phyloP scores from a whole-genome alignment of 2,113 vertebrate species.

The Melospiza melodia region DNA sequence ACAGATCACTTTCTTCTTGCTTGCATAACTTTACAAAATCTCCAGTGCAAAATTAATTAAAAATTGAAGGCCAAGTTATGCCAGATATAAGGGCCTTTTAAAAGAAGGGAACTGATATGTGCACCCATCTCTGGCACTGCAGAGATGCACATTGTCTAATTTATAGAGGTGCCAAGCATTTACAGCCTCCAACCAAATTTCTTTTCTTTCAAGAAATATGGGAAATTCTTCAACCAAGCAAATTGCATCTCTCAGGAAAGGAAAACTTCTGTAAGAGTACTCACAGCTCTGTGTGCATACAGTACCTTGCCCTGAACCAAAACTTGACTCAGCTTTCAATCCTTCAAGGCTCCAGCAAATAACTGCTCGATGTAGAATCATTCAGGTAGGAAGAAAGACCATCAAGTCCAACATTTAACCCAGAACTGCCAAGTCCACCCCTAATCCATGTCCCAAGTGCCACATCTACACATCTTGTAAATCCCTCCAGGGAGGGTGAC shows the following conservation, averaged over 20 bases:
- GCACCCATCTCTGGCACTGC: not conserved
- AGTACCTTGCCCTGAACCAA: not conserved
- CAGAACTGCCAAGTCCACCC: not conserved
- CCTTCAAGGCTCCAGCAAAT: not conserved
- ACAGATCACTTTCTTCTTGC: not conserved
- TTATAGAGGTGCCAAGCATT: not conserved
- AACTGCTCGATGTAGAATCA: accelerated
- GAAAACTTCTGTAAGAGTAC: not conserved
- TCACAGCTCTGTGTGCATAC: not conserved
- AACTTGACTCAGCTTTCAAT: not conserved
- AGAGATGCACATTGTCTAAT: not conserved
- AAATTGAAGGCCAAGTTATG: not conserved
- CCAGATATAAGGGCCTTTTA: not conserved
- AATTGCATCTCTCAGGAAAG: not conserved
- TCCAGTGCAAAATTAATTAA: not conserved
- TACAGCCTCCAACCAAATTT: not conserved
- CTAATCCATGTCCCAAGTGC: not conserved
- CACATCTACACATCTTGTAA: not conserved
- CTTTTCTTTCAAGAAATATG: not conserved
- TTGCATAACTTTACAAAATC: not conserved
- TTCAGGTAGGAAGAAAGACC: not conserved
- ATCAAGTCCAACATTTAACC: not conserved
- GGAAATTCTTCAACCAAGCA: not conserved
- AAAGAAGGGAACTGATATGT: not conserved
- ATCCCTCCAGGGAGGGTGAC: not conserved